Evolutionary conservation across 2,888 invertebrate species (phyloP).

Genomic region (Scelioninae gen. 1): DNA sequence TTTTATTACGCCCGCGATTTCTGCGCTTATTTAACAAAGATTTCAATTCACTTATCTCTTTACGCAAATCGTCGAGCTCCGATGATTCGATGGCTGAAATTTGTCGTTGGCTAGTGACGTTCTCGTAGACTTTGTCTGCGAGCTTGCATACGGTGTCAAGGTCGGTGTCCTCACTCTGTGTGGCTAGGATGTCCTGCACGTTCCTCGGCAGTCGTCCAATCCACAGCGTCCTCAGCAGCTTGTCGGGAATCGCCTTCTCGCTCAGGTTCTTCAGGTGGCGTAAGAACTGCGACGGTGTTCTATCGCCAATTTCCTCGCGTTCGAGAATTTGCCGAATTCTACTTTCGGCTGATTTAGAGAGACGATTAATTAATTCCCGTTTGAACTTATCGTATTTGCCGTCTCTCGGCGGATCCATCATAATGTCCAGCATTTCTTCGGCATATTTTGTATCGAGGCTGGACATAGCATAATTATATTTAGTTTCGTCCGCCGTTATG

Average conservation of each 20-base stretch:
- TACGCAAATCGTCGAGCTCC: neutral
- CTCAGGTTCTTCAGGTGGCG: neutral
- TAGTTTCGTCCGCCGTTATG: neutral
- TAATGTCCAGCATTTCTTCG: too few species aligned
- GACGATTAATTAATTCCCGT: neutral
- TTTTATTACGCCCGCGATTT: too few species aligned
- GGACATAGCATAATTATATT: too few species aligned
- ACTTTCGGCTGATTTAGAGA: too few species aligned
- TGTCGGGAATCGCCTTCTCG: neutral
- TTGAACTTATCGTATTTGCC: slow-evolving; percentile 5
- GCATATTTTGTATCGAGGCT: too few species aligned
- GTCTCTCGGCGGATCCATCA: too few species aligned
- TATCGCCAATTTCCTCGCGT: too few species aligned
- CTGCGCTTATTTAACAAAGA: neutral
- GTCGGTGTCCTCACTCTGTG: slow-evolving; percentile 30
- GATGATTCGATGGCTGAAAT: neutral
- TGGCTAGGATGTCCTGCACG: too few species aligned
- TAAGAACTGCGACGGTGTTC: too few species aligned
- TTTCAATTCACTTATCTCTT: slow-evolving; percentile 6
- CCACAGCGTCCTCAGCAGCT: slow-evolving; percentile 30
- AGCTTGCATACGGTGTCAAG: slow-evolving; percentile 60
- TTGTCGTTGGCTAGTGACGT: neutral
- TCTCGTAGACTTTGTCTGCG: slow-evolving; percentile 47
- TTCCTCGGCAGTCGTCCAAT: slow-evolving; percentile 17
- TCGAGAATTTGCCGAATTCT: too few species aligned